phyloP scores from a whole-genome alignment of 2,113 vertebrate species.

The Poecilia latipinna region DNA sequence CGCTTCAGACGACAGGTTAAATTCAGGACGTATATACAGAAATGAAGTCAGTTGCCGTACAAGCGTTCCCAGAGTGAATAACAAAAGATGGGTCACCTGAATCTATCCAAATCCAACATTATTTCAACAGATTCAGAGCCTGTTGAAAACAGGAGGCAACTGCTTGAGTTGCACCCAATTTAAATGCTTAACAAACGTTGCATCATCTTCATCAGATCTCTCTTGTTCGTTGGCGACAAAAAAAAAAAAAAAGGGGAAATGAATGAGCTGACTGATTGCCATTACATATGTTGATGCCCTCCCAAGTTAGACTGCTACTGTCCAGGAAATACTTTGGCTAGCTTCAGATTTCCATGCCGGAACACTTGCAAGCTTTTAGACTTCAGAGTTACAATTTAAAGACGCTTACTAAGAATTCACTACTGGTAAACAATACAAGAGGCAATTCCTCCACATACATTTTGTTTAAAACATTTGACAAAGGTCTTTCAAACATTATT shows the following conservation, averaged over 20 bases:
- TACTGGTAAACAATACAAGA: conserved; percentile 96
- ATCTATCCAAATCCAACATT: conserved; percentile 49
- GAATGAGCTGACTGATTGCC: conserved; percentile 70
- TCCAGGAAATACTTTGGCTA: conserved; percentile 64
- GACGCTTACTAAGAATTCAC: conserved; percentile 84
- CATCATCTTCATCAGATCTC: conserved; percentile 35
- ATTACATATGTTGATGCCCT: conserved; percentile 43
- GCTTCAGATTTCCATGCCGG: conserved; percentile 56
- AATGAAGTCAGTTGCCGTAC: conserved; percentile 21
- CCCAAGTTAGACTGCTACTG: conserved; percentile 55
- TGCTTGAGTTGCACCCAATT: conserved; percentile 25
- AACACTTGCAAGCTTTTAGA: conserved; percentile 49
- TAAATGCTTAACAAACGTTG: conserved; percentile 47
- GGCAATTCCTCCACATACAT: conserved; percentile 86
- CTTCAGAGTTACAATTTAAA: conserved; percentile 67
- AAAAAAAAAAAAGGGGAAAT: conserved; percentile 31
- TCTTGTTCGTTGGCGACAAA: conserved; percentile 12
- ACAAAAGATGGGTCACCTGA: conserved; percentile 28
- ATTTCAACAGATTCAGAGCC: conserved; percentile 38
- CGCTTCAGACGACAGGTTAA: conserved; percentile 21
- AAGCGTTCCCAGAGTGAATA: conserved; percentile 26
- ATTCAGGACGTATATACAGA: conserved; percentile 38
- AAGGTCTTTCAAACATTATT: conserved; percentile 90
- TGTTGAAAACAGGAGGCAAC: conserved; percentile 20
- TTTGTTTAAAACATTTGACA: conserved; percentile 89